These are phyloP conservation scores for Polypedilum pembai DNA, from an alignment of 1,140 invertebrate genomes.

Conservation along the genomic window DNA sequence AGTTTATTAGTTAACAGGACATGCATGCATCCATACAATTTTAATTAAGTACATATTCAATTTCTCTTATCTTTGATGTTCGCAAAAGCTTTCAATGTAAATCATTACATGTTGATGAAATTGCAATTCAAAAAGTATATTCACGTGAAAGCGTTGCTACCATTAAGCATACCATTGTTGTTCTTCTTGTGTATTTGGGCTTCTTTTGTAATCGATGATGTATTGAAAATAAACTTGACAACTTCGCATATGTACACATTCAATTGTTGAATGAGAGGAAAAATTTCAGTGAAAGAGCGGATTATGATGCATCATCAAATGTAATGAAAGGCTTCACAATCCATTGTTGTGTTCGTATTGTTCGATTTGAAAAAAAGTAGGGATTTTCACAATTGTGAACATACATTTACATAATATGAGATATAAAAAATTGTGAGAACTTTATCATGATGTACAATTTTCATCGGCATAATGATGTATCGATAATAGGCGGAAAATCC, in stretches of 20 bases:
- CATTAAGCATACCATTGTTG: not conserved
- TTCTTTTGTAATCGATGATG: not conserved
- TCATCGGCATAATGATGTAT: too few relatives aligned
- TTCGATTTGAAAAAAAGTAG: not conserved
- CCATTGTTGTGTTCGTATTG: not conserved
- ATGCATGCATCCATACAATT: not conserved
- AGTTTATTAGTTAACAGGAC: not conserved
- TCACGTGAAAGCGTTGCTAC: not conserved
- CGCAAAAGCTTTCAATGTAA: not conserved
- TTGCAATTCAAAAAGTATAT: not conserved
- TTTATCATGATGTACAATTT: too few relatives aligned
- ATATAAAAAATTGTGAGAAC: too few relatives aligned
- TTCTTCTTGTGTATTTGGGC: too few relatives aligned
- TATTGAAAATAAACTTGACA: not conserved
- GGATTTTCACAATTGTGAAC: too few relatives aligned
- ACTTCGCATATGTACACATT: too few relatives aligned
- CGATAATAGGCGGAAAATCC: too few relatives aligned
- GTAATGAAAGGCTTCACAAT: constrained; percentile 12
- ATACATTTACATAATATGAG: too few relatives aligned
- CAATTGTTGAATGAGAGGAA: not conserved
- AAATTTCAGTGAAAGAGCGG: not conserved
- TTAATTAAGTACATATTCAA: not conserved
- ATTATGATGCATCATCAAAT: constrained; percentile 13
- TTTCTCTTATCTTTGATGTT: not conserved
- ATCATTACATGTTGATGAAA: not conserved